Evolutionary conservation across 2,113 vertebrate species (phyloP), one percentile per base, ranked within the genome.

Genomic region (Amia ocellicauda): DNA sequence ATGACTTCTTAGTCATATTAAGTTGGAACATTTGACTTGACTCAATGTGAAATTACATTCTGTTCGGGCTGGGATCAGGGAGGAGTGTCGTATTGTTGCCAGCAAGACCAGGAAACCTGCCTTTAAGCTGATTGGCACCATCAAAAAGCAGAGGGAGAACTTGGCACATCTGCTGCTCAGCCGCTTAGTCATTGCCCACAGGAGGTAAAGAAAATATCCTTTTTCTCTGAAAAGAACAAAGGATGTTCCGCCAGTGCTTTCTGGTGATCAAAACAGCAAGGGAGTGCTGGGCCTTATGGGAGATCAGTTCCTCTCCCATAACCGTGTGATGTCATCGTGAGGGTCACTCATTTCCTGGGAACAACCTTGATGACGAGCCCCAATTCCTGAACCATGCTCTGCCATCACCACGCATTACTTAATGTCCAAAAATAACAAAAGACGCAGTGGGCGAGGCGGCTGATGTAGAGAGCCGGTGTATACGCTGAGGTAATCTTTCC

Each of bases 11-110:
- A 62, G 29, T 61, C 50, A 9, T 26, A 29, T 2, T 19, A 26
- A 28, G 8, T 16, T 24, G 40, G 31, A 5, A 20, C 29, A 50
- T 8, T 23, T 52, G 14, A 36, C 5, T 13, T 27, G 45, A 16
- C 4, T 49, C 14, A 26, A 11, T 36, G 20, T 28, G 36, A 59
- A 14, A 36, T 36, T 36, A 47, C 16, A 36, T 13, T 16, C 7
- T 7, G 27, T 52, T 27, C 19, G 23, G 42, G 22, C 3, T 9
- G 3, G 68, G 87, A 90, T 29, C 88, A 90, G 90, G 90, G 90
- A 73, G 75, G 71, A 55, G 19, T 28, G 50, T 9, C n/a, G 41
- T 60, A 5, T 22, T 42, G 22, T 28, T 45, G 41, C 58, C 58
- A 47, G 36, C 19, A 19, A 45, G 28, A 23, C n/a, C 28, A 26